phyloP scores from a whole-genome alignment of 2,797 vertebrate genomes.

The Silurus aristotelis region DNA sequence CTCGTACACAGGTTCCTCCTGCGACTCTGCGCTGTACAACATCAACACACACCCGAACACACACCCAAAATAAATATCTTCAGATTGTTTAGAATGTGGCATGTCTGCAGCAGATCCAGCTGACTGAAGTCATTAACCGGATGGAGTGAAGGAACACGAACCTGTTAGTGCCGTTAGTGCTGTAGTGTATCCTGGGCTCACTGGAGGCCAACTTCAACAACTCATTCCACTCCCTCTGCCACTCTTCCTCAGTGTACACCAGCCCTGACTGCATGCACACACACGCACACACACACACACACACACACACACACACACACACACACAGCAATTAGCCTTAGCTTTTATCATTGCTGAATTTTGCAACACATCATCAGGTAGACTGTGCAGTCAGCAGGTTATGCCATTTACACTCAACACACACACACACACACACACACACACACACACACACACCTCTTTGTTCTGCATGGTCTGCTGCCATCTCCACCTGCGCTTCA shows the following conservation, averaged over 20 bases:
- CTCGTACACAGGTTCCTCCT: conserved; percentile 95
- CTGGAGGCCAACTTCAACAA: conserved; percentile 89
- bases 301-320: conserved; percentile 69
- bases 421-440: not conserved
- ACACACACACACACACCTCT: conserved; percentile 63
- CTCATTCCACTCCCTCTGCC: conserved; percentile 98
- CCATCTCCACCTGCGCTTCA: conserved; percentile 92
- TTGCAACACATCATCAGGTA: not conserved
- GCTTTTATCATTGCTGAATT: not conserved
- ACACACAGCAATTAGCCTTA: not conserved
- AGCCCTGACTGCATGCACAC: conserved; percentile 84
- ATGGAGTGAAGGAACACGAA: conserved; percentile 56
- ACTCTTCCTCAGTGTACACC: conserved; percentile 96
- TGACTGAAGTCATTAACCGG: not conserved
- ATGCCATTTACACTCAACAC: not conserved
- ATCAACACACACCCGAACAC: not conserved
- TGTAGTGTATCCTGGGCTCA: conserved; percentile 88
- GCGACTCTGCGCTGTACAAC: conserved; percentile 78
- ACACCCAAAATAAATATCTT: not conserved
- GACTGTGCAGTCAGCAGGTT: not conserved
- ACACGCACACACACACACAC: conserved; percentile 36
- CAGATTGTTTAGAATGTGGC: not conserved
- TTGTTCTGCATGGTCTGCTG: conserved; percentile 98
- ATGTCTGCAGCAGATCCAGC: not conserved
- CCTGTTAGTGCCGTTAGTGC: conserved; percentile 80